Conservation (phyloP, 2,797 vertebrate genomes). For the Pangasius macronema region DNA sequence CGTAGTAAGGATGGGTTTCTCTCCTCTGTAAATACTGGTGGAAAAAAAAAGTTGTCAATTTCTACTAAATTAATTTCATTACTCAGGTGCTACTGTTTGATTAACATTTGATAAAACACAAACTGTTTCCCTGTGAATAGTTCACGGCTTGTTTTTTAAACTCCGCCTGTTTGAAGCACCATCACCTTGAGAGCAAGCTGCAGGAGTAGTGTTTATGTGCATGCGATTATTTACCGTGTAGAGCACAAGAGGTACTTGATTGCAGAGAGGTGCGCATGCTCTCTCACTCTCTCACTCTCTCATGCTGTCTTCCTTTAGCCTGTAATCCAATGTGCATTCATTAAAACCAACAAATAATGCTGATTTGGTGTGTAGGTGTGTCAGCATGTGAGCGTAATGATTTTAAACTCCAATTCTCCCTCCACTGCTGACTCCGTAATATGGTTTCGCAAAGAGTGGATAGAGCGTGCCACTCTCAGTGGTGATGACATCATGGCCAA, state of each 20-base stretch:
- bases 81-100: background rate
- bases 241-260: constrained; percentile 49
- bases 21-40: background rate
- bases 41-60: background rate
- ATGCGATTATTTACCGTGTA: constrained; percentile 25
- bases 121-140: background rate
- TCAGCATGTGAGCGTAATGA: constrained; percentile 24
- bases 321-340: constrained; percentile 42
- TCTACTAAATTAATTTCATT: background rate
- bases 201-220: constrained; percentile 32
- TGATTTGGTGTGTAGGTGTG: constrained; percentile 43
- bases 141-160: constrained; percentile 4
- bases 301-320: constrained; percentile 13
- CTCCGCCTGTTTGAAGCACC: background rate
- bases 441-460: background rate
- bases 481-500: constrained; percentile 18
- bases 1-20: background rate
- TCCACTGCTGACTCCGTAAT: constrained; percentile 4
- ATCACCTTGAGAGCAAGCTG: constrained; percentile 5
- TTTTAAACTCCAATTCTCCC: constrained; percentile 10
- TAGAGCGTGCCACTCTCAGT: background rate
- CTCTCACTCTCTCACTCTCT: background rate
- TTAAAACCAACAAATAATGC: constrained; percentile 40
- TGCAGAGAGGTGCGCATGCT: constrained; percentile 32
- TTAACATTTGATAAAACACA: background rate